phyloP scores from a whole-genome alignment of 2,113 vertebrate genomes.

The Charadrius vociferus region DNA sequence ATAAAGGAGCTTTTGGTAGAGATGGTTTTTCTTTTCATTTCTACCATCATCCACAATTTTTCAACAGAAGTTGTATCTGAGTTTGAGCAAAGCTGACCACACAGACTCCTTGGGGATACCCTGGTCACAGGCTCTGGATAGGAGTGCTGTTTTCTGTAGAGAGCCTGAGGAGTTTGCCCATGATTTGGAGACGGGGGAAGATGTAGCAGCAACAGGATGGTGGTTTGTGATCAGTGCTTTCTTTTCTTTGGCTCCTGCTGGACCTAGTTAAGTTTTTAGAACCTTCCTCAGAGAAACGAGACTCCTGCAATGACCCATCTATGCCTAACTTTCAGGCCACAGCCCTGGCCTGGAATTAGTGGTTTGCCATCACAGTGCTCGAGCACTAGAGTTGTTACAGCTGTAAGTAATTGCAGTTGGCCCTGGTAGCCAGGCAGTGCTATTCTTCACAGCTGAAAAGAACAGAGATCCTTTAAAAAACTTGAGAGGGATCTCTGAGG shows the following conservation, averaged over 20 bases:
- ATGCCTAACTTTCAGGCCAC: neutral
- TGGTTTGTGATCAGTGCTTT: neutral
- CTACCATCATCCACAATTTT: neutral
- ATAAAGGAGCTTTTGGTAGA: neutral
- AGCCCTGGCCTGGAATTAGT: neutral
- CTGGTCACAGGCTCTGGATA: neutral
- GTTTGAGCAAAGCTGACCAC: neutral
- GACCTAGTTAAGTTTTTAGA: neutral
- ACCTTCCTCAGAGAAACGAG: neutral
- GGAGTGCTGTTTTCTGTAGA: neutral
- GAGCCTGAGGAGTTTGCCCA: neutral
- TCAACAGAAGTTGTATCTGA: neutral
- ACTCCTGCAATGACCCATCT: neutral
- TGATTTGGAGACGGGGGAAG: neutral
- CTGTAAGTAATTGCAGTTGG: conserved; percentile 45
- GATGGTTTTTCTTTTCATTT: neutral
- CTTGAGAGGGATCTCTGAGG: neutral
- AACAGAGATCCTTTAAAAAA: conserved; percentile 36
- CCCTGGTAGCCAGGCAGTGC: neutral
- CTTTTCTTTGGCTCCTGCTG: neutral
- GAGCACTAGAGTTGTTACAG: conserved; percentile 2
- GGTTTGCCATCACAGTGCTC: neutral
- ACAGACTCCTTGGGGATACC: neutral
- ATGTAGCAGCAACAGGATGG: neutral
- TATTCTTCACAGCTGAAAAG: neutral